Base-by-base conservation (phyloP, 2,888 invertebrate genomes). In the Macrosiphum euphorbiae region DNA sequence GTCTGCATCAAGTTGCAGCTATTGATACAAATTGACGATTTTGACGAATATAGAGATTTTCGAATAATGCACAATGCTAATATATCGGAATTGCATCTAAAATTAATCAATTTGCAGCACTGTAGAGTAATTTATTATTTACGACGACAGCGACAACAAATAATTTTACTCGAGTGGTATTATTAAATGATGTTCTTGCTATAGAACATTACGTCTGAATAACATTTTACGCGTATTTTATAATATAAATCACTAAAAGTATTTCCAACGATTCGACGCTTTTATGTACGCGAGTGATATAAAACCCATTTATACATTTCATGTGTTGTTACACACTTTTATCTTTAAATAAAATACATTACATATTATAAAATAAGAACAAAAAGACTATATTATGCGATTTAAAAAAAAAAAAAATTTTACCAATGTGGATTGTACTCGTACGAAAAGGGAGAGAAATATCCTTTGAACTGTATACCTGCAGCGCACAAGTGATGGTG, bases 51-150 rank as follows among this genome's bases (percentile, higher is more conserved):
- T 20, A 20, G 78, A 78, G 55, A 86, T 24, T 90, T 90, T 90
- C 35, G 26, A 90, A 90, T n/a, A 50, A 90, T 47, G 24, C 67
- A 50, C 47, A 44, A n/a, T 20, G 61, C n/a, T 35, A 41, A 44
- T 47, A 44, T 47, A 78, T 90, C 3, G 67, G 16, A 26, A 52
- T 52, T 90, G 26, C 35, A 52, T 78, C 52, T 50, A 78, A 50
- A 78, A 78, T 90, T 90, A 90, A 90, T 90, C 35, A 26, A 90
- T 78, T 90, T n/a, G 26, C 90, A 52, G 41, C 78, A 78, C 78
- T 41, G 52, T 90, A 41, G 35, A 7, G 52, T 52, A 47, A 90
- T 78, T 90, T 52, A 78, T 90, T 50, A 47, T 67, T 90, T 67
- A 67, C 67, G 67, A 67, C n/a, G n/a, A 47, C 67, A 67, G 67